Evolutionary conservation across 2,888 invertebrate genomes (phyloP).

Genomic region (Trissolcus brochymenae): DNA sequence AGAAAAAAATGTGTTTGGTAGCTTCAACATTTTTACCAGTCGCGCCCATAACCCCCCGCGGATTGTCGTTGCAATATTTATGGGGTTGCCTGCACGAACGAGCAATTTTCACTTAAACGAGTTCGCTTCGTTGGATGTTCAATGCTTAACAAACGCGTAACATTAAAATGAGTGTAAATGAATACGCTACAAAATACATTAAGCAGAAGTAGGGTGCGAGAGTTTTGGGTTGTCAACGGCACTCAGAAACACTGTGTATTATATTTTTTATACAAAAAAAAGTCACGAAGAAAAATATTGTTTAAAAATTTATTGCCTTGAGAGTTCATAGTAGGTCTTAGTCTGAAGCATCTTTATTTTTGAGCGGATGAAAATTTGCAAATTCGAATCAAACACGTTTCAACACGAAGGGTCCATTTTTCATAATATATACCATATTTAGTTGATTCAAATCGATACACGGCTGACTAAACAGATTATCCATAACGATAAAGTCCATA

Average conservation of each 20-base stretch:
- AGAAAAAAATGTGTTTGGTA: constrained; percentile 36
- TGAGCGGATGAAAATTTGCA: background rate
- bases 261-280: constrained; percentile 16
- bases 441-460: background rate
- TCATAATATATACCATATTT: background rate
- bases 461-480: constrained; percentile 22
- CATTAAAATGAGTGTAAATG: constrained; percentile 59
- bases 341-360: background rate
- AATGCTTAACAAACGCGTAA: constrained; percentile 60
- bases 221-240: constrained; percentile 41
- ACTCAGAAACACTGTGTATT: constrained; percentile 27
- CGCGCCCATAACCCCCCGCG: constrained; percentile 60
- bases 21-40: constrained; percentile 48
- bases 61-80: constrained; percentile 70
- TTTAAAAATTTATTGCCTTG: background rate
- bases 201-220: constrained; percentile 42
- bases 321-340: background rate
- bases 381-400: background rate
- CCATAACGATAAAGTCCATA: constrained; percentile 24
- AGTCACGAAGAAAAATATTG: background rate
- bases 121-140: constrained; percentile 69
- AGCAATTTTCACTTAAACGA: constrained; percentile 70
- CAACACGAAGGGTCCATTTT: background rate
- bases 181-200: constrained; percentile 56
- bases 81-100: constrained; percentile 70